Evolutionary conservation across 2,888 invertebrate species (phyloP).

Genomic region (Sturmia bella): DNA sequence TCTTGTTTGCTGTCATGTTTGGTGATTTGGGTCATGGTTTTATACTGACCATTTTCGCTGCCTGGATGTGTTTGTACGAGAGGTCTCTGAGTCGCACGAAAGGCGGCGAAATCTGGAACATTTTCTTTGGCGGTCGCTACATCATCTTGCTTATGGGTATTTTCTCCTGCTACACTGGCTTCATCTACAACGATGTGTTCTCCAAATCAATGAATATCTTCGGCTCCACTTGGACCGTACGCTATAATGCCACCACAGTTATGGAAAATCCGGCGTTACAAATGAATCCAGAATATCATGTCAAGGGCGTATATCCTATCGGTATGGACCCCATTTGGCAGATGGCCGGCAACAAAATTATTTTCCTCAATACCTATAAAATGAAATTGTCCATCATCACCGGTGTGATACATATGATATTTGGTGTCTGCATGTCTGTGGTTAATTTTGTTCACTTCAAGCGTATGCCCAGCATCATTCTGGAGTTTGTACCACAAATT

Average conservation of each 20-base stretch:
- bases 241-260: conserved; percentile 84
- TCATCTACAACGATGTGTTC: conserved; percentile 98
- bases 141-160: conserved; percentile 98
- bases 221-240: conserved; percentile 91
- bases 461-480: conserved; percentile 86
- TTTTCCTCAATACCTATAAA: conserved; percentile 97
- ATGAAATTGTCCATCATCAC: conserved; percentile 98
- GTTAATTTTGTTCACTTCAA: conserved; percentile 90
- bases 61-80: conserved; percentile 92
- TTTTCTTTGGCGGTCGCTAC: conserved; percentile 98
- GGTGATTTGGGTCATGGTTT: conserved; percentile 96
- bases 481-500: conserved; percentile 96
- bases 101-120: conserved; percentile 96
- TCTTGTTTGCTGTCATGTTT: conserved; percentile 98
- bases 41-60: conserved; percentile 91
- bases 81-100: conserved; percentile 88
- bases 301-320: conserved; percentile 85
- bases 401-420: conserved; percentile 96
- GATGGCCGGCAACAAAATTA: conserved; percentile 94
- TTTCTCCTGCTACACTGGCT: conserved; percentile 98
- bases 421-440: conserved; percentile 93
- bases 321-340: conserved; percentile 93
- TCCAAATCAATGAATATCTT: conserved; percentile 97
- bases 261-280: conserved; percentile 83
- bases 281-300: conserved; percentile 85